Conservation (phyloP, 2,797 vertebrate species). For the Leontocebus nigricollis region DNA sequence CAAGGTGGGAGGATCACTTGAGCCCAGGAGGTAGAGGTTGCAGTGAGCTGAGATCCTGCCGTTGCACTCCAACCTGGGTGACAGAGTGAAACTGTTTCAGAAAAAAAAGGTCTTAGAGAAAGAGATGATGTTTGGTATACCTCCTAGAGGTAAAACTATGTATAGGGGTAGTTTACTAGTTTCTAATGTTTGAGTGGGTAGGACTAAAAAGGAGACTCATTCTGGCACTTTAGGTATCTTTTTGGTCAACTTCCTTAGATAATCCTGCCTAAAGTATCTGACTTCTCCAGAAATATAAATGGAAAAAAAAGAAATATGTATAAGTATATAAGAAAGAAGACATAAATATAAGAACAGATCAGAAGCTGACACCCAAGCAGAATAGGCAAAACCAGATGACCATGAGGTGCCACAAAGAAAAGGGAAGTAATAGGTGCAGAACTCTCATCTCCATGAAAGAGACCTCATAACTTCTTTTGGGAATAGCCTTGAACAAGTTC, state of each 20-base stretch:
- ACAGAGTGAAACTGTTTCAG: no score
- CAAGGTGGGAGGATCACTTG: no score
- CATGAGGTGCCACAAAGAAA: not conserved
- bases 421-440: not conserved
- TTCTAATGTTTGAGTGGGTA: slow-evolving; percentile 28
- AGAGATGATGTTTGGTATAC: not conserved
- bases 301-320: not conserved
- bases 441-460: not conserved
- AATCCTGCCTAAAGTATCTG: not conserved
- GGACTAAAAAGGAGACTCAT: not conserved
- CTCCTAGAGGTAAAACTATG: not conserved
- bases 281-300: not conserved
- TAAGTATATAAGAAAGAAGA: not conserved
- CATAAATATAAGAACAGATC: not conserved
- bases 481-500: not conserved
- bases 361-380: not conserved
- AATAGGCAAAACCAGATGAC: not conserved
- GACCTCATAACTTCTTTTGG: not conserved
- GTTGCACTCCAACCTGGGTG: no score
- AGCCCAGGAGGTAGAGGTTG: no score
- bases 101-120: not conserved
- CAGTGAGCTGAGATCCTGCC: no score
- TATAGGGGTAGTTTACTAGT: not conserved
- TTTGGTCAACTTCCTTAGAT: not conserved
- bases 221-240: not conserved